phyloP scores from a whole-genome alignment of 2,113 vertebrate genomes.

The Rhabdornis inornatus region DNA sequence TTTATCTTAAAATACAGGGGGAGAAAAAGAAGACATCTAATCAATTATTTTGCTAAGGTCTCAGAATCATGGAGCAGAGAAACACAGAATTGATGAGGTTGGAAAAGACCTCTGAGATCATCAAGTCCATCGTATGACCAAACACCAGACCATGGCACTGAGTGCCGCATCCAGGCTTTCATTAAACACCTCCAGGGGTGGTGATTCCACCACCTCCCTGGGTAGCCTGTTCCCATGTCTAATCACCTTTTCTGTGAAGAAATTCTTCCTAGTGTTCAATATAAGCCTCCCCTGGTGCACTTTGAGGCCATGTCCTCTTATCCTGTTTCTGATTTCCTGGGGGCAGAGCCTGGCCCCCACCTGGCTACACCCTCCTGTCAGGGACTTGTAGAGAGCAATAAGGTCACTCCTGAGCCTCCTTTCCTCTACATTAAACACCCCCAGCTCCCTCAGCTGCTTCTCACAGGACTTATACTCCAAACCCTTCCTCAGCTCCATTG shows the following conservation, averaged over 20 bases:
- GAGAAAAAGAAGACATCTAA: background rate
- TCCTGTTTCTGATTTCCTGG: rapidly evolving
- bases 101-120: background rate
- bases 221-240: background rate
- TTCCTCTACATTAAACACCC: background rate
- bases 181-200: background rate
- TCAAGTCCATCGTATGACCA: rapidly evolving
- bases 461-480: background rate
- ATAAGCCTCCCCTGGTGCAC: background rate
- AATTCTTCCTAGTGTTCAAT: rapidly evolving
- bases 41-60: background rate
- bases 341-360: rapidly evolving
- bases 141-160: background rate
- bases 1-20: background rate
- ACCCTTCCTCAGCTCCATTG: background rate
- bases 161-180: background rate
- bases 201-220: background rate
- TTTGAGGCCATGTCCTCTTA: background rate
- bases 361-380: rapidly evolving
- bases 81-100: rapidly evolving
- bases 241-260: background rate
- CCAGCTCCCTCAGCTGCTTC: background rate
- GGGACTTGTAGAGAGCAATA: rapidly evolving
- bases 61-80: background rate
- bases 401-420: background rate